Base-by-base conservation (phyloP, 2,888 invertebrate species). In the Lepidochitona cinerea region DNA sequence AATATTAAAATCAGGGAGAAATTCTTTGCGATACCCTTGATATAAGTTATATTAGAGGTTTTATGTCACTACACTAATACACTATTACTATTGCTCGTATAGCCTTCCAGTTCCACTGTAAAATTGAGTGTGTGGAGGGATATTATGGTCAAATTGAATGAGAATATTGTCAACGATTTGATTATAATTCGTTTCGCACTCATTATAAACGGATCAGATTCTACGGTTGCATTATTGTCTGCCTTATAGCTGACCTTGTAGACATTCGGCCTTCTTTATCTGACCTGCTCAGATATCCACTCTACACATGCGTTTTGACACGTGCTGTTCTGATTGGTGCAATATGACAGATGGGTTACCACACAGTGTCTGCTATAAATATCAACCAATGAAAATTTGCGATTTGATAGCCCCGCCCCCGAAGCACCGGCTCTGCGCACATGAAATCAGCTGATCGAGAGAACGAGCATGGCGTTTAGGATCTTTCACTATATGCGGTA, bases 271-370 rank as follows among this genome's bases (percentile, higher is more conserved):
- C n/a, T n/a, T n/a, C n/a, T n/a, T n/a, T n/a, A n/a, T n/a, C n/a
- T n/a, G n/a, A n/a, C n/a, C n/a, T n/a, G n/a, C n/a, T n/a, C n/a
- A n/a, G n/a, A n/a, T n/a, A n/a, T n/a, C n/a, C n/a, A n/a, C 49
- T 49, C 14, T 2, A 59, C 59, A 59, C 59, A 59, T 59, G 59
- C 59, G 59, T 32, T 23, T 29, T 29, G 59, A 23, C 59, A 59
- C 59, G 59, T 59, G 59, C 59, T 29, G 2, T 14, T 59, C 59
- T 26, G 23, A 59, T 59, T 59, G 59, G 59, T 59, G 59, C 59
- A 59, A 59, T 59, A 59, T 59, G 59, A 59, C 59, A 26, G 59
- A 59, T 59, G 29, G 59, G 59, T 59, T 59, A 59, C 59, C 59
- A 59, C 59, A 59, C 59, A 29, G 26, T 14, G 23, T 26, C 32